Evolutionary conservation across 2,113 vertebrate species (phyloP).

Genomic region (Oxygymnocypris stewartii): DNA sequence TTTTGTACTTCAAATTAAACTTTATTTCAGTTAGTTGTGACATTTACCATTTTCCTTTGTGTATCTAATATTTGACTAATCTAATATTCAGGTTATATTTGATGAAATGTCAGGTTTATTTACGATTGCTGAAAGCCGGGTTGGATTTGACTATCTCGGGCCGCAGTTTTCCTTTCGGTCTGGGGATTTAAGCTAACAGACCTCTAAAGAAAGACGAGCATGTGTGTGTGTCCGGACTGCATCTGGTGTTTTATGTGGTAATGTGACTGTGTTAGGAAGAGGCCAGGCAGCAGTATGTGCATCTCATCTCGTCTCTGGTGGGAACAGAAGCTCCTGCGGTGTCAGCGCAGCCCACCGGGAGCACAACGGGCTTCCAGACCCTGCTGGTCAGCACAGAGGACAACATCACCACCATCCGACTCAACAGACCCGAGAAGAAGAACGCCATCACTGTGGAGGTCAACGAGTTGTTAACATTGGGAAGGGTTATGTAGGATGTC

Average conservation of each 20-base stretch:
- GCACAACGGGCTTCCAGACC: slow-evolving; percentile 65
- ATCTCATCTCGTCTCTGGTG: slow-evolving; percentile 79
- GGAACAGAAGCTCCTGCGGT: slow-evolving; percentile 66
- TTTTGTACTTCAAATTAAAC: too few species aligned
- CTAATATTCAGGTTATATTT: too few species aligned
- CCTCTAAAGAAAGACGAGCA: neutral
- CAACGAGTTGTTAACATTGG: too few species aligned
- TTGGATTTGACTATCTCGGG: too few species aligned
- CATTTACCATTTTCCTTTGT: too few species aligned
- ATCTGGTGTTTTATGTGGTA: neutral
- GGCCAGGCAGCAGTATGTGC: slow-evolving; percentile 83
- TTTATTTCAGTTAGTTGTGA: too few species aligned
- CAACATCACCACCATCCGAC: slow-evolving; percentile 85
- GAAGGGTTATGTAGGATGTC: neutral
- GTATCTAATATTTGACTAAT: too few species aligned
- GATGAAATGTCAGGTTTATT: too few species aligned
- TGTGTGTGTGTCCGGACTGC: neutral
- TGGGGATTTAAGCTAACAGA: neutral
- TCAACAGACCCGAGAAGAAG: slow-evolving; percentile 88
- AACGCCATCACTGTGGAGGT: slow-evolving; percentile 86
- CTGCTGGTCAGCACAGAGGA: slow-evolving; percentile 80
- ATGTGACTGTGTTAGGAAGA: slow-evolving; percentile 74
- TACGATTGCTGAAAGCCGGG: neutral
- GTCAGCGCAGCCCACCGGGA: slow-evolving; percentile 55
- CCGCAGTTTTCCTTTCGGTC: neutral